These are phyloP conservation scores for Patiria pectinifera DNA, from an alignment of 53 echinoderm and acorn worm genomes.

Conservation along the genomic window DNA sequence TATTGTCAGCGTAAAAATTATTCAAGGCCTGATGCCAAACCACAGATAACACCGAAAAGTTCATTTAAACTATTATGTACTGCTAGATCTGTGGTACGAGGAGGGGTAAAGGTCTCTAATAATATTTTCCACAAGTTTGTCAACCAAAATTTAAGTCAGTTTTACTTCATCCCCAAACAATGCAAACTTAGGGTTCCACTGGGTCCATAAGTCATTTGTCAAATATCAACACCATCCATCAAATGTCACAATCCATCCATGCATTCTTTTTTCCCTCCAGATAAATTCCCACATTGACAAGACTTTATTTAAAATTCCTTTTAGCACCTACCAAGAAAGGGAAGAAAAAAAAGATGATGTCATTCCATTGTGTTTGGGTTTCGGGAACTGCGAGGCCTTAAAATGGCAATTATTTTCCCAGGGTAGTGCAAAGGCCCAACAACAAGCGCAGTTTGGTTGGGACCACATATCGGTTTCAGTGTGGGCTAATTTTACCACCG, in stretches of 20 bases:
- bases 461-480: conserved; percentile 18
- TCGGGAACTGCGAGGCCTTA: conserved; percentile 20
- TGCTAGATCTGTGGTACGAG: no score
- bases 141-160: no score
- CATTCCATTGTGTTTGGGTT: conserved; percentile 51
- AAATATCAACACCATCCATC: background rate
- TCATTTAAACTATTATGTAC: no score
- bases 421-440: background rate
- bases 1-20: no score
- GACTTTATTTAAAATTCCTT: background rate
- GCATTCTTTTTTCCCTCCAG: background rate
- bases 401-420: conserved; percentile 8
- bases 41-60: no score
- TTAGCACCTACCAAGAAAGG: background rate
- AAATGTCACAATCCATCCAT: background rate
- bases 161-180: background rate
- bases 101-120: no score
- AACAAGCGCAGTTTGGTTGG: background rate
- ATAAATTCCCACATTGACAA: background rate
- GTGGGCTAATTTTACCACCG: conserved; percentile 32
- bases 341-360: conserved; percentile 28
- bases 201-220: background rate
- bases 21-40: no score
- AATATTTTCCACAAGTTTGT: no score
- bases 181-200: background rate